Conservation (phyloP, 2,113 vertebrate genomes). For the Tupaia tana region DNA sequence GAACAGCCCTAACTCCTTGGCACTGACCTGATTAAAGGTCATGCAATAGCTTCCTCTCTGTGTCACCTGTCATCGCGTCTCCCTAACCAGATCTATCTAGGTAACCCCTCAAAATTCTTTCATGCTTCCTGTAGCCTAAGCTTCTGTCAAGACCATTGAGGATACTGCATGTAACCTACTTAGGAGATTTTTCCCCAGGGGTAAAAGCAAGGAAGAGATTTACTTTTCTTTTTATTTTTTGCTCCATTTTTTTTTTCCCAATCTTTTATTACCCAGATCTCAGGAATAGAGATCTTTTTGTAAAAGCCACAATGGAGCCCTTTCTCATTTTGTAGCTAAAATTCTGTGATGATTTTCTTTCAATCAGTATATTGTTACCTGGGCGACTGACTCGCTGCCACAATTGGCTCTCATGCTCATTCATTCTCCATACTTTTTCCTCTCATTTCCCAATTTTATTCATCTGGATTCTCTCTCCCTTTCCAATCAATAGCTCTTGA, state of each 20-base stretch:
- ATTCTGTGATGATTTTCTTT: constrained; percentile 24
- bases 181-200: not conserved
- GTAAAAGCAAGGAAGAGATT: constrained; percentile 13
- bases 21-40: constrained; percentile 23
- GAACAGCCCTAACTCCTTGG: not conserved
- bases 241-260: not conserved
- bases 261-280: constrained; percentile 18
- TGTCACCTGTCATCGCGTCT: not conserved
- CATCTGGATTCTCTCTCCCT: constrained; percentile 17
- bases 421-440: not conserved
- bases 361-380: not conserved
- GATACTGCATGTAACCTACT: not conserved
- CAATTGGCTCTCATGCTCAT: not conserved
- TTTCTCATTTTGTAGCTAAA: constrained; percentile 14
- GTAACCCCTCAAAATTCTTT: not conserved
- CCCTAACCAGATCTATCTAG: not conserved
- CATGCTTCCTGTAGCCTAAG: not conserved
- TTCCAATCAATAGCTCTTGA: not conserved
- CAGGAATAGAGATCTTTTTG: not conserved
- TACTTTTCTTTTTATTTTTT: constrained; percentile 48
- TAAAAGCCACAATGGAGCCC: not conserved
- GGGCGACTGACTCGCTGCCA: not conserved
- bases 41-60: not conserved
- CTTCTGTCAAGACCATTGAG: not conserved
- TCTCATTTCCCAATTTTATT: not conserved